A percentile compares a stretch with the other conserved stretches of the same genome.
Evolutionary conservation across 2,888 invertebrate species (phyloP).

Genomic region (Epistrophe eligans): DNA sequence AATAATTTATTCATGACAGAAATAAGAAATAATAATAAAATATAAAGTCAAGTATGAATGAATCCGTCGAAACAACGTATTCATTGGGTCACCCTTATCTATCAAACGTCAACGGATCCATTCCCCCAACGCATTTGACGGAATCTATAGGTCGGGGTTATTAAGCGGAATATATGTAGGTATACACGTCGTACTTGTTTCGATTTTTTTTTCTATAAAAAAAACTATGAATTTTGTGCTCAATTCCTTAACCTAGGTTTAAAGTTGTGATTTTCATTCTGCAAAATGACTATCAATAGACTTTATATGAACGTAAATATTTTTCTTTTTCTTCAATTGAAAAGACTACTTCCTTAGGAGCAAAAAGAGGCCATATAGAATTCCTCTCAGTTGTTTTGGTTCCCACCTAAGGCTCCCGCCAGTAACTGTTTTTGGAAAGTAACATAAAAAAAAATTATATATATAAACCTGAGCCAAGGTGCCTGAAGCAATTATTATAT

Average conservation of each 20-base stretch:
- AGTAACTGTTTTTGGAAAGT: slow-evolving; percentile 12
- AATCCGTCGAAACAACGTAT: too few relatives aligned
- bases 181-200: too few relatives aligned
- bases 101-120: too few relatives aligned
- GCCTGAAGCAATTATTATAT: slow-evolving; percentile 21
- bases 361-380: not conserved
- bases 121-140: too few relatives aligned
- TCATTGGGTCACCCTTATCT: too few relatives aligned
- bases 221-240: not conserved
- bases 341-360: not conserved
- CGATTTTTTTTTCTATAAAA: too few relatives aligned
- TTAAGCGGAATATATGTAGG: too few relatives aligned
- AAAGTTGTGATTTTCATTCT: not conserved
- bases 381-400: not conserved
- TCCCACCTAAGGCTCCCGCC: slow-evolving; percentile 12
- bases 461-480: slow-evolving; percentile 39
- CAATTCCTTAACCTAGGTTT: too few relatives aligned
- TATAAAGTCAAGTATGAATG: too few relatives aligned
- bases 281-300: not conserved
- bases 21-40: too few relatives aligned
- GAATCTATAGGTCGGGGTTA: too few relatives aligned
- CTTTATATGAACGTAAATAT: not conserved
- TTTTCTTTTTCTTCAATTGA: not conserved
- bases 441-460: not conserved
- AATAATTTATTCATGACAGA: too few relatives aligned